Conservation (phyloP, 2,113 vertebrate species). For the Podiceps cristatus region DNA sequence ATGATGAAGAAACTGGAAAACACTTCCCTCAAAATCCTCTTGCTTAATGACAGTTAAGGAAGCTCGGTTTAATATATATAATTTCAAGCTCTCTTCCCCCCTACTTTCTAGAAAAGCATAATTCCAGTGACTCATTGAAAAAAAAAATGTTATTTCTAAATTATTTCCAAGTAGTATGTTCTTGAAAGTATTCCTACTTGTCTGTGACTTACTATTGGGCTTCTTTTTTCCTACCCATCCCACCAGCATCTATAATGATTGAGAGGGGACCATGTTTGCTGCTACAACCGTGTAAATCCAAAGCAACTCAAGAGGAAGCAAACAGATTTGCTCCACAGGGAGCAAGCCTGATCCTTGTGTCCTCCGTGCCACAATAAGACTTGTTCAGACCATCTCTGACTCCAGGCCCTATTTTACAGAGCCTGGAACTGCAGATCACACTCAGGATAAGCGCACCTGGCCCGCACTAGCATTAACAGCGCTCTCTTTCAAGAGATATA, state of each 20-base stretch:
- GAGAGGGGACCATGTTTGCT: neutral
- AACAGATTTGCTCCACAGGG: neutral
- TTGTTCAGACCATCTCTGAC: neutral
- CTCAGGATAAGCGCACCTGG: neutral
- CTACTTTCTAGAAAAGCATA: neutral
- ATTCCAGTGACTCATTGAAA: neutral
- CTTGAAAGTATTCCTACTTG: neutral
- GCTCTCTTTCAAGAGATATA: neutral
- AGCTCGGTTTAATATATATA: neutral
- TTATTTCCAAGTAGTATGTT: neutral
- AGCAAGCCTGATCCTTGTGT: neutral
- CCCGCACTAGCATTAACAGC: neutral
- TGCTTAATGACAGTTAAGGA: neutral
- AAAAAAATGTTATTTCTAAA: neutral
- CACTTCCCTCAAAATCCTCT: neutral
- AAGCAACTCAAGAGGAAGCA: neutral
- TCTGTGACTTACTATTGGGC: neutral
- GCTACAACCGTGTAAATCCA: neutral
- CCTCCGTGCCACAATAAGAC: fast-evolving
- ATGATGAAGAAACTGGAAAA: neutral
- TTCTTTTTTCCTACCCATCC: neutral
- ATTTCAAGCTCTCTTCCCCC: neutral
- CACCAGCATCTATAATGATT: neutral
- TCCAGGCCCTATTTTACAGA: neutral
- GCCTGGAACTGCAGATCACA: neutral